phyloP scores from a whole-genome alignment of 2,113 vertebrate genomes.

The Paralichthys olivaceus region DNA sequence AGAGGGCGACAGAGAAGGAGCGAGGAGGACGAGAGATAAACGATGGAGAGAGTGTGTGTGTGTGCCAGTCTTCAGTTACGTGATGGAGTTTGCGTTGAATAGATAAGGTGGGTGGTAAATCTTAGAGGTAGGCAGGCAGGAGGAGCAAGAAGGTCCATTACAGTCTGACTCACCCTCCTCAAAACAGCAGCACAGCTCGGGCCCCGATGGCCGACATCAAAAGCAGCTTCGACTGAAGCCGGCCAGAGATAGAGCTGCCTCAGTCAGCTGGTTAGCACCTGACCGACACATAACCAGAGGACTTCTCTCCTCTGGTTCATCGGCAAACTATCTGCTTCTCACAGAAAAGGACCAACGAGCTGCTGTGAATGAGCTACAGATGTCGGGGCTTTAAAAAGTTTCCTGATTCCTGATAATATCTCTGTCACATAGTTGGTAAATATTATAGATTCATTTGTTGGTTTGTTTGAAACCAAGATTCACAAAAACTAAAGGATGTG shows the following conservation, averaged over 20 bases:
- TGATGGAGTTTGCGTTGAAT: conserved; percentile 60
- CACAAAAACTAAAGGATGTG: too few species aligned
- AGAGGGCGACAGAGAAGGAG: background rate
- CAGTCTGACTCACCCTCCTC: conserved; percentile 70
- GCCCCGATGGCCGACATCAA: conserved; percentile 52
- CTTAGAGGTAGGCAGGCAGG: conserved; percentile 68
- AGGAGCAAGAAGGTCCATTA: conserved; percentile 67
- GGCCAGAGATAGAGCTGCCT: conserved; percentile 31
- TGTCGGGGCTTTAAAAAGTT: too few species aligned
- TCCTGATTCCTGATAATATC: too few species aligned
- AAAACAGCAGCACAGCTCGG: conserved; percentile 61
- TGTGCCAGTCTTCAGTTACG: conserved; percentile 45
- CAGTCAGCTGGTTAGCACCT: conserved; percentile 54
- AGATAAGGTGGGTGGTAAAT: conserved; percentile 72
- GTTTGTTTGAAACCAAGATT: too few species aligned
- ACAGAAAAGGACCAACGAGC: background rate
- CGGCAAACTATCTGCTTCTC: background rate
- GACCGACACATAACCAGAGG: conserved; percentile 43
- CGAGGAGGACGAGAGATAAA: conserved; percentile 42
- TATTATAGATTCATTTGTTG: too few species aligned
- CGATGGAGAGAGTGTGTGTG: conserved; percentile 42
- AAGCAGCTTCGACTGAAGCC: conserved; percentile 25
- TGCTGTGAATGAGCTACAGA: too few species aligned
- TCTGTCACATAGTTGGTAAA: too few species aligned
- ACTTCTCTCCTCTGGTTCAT: background rate